Percentiles rank a stretch among this genome's conserved stretches.
These are phyloP conservation scores for Lepetodrilus schrolli DNA, from an alignment of 2,888 invertebrate genomes.

Conservation along the genomic window DNA sequence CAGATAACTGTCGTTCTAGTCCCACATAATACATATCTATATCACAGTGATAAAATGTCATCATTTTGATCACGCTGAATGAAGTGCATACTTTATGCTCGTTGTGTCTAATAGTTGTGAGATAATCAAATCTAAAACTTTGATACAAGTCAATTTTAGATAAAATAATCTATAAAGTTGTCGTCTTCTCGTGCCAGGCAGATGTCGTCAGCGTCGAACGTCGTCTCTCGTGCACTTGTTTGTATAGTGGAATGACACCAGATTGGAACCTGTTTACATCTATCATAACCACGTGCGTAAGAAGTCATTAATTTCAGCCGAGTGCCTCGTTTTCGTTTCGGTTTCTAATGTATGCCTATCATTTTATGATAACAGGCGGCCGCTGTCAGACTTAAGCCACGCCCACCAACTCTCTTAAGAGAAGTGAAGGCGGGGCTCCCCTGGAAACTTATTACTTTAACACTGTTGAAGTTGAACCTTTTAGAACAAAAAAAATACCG, in stretches of 20 bases:
- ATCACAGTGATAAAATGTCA: not conserved
- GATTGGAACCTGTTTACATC: conserved; percentile 26
- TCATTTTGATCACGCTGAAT: not conserved
- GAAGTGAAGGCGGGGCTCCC: not conserved
- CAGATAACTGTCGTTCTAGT: too few relatives aligned
- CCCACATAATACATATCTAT: not conserved
- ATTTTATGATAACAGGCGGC: not conserved
- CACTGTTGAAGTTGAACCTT: not conserved
- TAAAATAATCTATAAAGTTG: conserved; percentile 15
- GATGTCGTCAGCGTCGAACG: conserved; percentile 12
- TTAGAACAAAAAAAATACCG: conserved; percentile 1
- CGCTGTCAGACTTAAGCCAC: not conserved
- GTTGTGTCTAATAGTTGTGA: not conserved
- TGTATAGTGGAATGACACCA: conserved; percentile 19
- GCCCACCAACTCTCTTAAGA: not conserved
- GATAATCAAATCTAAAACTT: conserved; percentile 23
- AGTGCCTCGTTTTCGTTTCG: conserved; percentile 22
- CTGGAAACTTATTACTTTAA: not conserved
- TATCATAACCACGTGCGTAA: conserved; percentile 26
- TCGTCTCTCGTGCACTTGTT: conserved; percentile 24
- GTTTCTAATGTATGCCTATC: conserved; percentile 10
- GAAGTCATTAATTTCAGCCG: conserved; percentile 18
- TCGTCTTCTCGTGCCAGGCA: conserved; percentile 22
- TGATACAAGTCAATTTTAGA: conserved; percentile 20
- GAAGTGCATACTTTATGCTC: not conserved